A percentile compares a stretch with the other conserved stretches of the same genome.
Conservation (phyloP, 1,140 invertebrate genomes). For the Musca vetustissima region DNA sequence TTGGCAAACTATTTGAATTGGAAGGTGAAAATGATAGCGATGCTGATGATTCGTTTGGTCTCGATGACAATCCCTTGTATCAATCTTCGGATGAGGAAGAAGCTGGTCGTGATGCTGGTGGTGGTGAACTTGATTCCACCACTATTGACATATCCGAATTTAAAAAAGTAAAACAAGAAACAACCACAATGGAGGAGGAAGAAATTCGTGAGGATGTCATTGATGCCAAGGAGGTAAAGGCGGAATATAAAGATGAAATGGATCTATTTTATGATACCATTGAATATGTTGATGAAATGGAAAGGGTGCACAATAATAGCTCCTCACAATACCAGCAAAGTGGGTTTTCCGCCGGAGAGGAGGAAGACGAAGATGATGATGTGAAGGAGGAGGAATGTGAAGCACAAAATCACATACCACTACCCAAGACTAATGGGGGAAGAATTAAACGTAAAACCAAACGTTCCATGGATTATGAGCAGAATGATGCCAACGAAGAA, state of each 20-base stretch:
- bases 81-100: background rate
- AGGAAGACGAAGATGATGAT: no score
- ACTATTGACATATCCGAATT: background rate
- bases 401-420: background rate
- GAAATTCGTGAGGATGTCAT: no score
- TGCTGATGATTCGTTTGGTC: background rate
- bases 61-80: background rate
- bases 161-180: background rate
- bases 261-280: conserved; percentile 9
- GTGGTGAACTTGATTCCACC: background rate
- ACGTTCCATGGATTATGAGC: no score
- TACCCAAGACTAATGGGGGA: background rate
- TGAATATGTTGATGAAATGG: conserved; percentile 7
- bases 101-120: background rate
- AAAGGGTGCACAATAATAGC: background rate
- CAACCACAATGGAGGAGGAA: background rate
- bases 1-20: no score
- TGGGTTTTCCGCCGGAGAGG: background rate
- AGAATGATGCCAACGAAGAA: background rate
- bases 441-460: background rate
- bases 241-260: background rate
- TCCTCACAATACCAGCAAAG: background rate
- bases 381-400: no score
- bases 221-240: no score
- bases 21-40: background rate